phyloP scores from a whole-genome alignment of 2,797 vertebrate genomes.

The Telmatherina bonti region DNA sequence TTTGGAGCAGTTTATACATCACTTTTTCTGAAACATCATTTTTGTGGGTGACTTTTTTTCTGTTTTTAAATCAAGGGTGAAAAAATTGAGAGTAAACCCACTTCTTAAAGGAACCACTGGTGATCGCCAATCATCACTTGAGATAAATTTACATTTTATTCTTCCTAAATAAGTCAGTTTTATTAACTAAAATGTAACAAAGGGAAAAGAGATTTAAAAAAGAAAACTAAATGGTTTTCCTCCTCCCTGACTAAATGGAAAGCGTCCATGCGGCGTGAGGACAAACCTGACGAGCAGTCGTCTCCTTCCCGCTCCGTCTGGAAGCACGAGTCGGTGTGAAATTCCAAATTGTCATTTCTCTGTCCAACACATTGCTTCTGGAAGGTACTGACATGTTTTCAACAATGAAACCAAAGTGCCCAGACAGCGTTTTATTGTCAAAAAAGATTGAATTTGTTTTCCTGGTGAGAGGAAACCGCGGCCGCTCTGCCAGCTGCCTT shows the following conservation, averaged over 20 bases:
- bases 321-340: conserved; percentile 33
- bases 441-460: conserved; percentile 44
- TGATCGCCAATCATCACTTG: too few species aligned
- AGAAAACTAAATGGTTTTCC: background rate
- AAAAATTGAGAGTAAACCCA: too few species aligned
- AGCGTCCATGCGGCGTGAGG: conserved; percentile 11
- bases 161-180: too few species aligned
- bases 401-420: conserved; percentile 59
- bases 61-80: too few species aligned
- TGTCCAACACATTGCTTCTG: conserved; percentile 43
- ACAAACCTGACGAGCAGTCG: conserved; percentile 9
- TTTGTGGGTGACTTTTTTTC: too few species aligned
- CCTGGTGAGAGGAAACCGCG: conserved; percentile 34
- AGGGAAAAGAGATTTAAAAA: too few species aligned
- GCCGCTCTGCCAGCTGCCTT: conserved; percentile 58
- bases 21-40: too few species aligned
- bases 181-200: too few species aligned
- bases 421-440: conserved; percentile 51
- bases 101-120: too few species aligned
- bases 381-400: conserved; percentile 48
- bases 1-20: too few species aligned
- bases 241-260: background rate
- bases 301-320: conserved; percentile 26
- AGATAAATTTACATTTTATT: too few species aligned
- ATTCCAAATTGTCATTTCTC: conserved; percentile 36